Percentiles rank a stretch among this genome's conserved stretches.
These are phyloP conservation scores for Psococerastis gibbosa DNA, from an alignment of 2,888 invertebrate genomes.

Conservation along the genomic window DNA sequence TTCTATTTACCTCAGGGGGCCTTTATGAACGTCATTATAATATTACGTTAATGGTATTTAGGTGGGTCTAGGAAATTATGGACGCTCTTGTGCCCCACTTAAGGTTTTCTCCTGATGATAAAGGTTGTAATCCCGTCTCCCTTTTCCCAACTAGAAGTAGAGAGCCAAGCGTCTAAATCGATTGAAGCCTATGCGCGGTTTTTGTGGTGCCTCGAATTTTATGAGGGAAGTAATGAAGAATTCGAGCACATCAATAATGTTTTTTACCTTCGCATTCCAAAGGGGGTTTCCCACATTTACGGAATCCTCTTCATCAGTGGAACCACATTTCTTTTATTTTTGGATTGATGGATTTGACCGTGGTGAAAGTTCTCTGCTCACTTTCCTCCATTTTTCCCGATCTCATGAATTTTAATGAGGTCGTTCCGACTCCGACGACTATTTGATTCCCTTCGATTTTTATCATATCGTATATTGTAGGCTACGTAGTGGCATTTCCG, in stretches of 20 bases:
- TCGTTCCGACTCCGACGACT: not conserved
- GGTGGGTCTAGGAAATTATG: no score
- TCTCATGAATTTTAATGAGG: not conserved
- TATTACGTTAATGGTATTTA: no score
- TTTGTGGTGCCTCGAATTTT: not conserved
- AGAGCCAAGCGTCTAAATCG: not conserved
- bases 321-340: not conserved
- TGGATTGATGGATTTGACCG: not conserved
- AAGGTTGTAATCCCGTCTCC: no score
- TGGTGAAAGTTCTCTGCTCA: not conserved
- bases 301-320: not conserved
- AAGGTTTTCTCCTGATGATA: no score
- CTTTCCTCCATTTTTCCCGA: not conserved
- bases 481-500: no score
- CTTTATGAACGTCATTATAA: no score
- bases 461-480: no score
- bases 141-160: no score
- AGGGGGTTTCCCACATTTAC: not conserved
- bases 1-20: no score
- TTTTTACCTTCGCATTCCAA: not conserved
- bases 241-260: not conserved
- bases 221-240: not conserved
- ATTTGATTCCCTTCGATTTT: no score
- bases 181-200: not conserved
- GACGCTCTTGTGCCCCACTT: no score